phyloP scores from a whole-genome alignment of 2,888 invertebrate genomes.

The Germaria angustata region DNA sequence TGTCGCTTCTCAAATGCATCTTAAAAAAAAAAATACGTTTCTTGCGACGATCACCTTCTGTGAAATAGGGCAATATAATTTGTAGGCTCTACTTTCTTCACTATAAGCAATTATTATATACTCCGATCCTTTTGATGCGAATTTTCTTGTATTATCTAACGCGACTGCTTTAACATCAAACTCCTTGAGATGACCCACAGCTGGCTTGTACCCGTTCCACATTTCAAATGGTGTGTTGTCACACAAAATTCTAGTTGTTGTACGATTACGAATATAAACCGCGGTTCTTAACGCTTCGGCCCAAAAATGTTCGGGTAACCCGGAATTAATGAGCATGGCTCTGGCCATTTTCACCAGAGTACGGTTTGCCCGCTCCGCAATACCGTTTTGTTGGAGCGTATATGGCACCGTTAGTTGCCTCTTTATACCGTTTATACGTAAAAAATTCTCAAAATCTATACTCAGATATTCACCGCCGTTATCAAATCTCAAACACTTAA shows the following conservation, averaged over 20 bases:
- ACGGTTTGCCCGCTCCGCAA: conserved; percentile 42
- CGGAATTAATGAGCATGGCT: conserved; percentile 5
- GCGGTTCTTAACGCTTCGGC: conserved; percentile 9
- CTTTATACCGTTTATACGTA: conserved; percentile 50
- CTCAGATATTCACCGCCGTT: conserved; percentile 57
- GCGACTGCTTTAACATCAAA: too few species aligned
- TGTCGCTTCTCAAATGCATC: neutral
- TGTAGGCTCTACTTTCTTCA: conserved; percentile 47
- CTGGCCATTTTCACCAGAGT: conserved; percentile 43
- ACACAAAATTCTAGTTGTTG: neutral
- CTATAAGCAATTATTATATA: conserved; percentile 53
- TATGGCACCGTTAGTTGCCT: conserved; percentile 55
- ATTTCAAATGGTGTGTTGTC: conserved; percentile 23
- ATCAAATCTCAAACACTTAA: conserved; percentile 54
- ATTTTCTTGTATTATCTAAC: too few species aligned
- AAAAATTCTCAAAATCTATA: conserved; percentile 44
- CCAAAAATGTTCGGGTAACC: conserved; percentile 16
- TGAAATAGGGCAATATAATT: conserved; percentile 25
- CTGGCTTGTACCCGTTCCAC: neutral
- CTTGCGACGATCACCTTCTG: conserved; percentile 28
- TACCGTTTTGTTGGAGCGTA: conserved; percentile 61
- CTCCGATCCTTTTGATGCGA: neutral
- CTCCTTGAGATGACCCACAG: too few species aligned
- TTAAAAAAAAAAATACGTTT: conserved; percentile 43
- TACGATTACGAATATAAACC: conserved; percentile 10